Evolutionary conservation across 2,888 invertebrate genomes (phyloP).

Genomic region (Rhimphoctona megacephalus): DNA sequence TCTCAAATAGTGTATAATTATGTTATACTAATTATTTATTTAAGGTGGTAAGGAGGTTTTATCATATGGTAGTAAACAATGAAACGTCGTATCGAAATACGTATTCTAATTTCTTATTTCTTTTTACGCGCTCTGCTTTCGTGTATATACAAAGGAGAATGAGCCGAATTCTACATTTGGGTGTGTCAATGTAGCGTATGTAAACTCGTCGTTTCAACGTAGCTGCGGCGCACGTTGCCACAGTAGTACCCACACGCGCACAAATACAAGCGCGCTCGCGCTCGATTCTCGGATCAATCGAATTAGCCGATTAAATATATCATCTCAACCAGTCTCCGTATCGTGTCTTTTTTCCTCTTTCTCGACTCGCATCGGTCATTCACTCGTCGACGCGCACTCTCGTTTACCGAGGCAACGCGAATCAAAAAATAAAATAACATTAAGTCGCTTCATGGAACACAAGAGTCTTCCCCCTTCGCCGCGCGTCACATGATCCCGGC

Average conservation of each 20-base stretch:
- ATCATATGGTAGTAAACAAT: neutral
- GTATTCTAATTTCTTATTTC: neutral
- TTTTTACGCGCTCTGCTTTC: conserved; percentile 14
- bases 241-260: no score
- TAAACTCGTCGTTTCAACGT: conserved; percentile 43
- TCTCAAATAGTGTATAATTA: conserved; percentile 16
- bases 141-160: conserved; percentile 67
- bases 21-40: neutral
- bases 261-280: conserved; percentile 27
- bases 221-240: no score
- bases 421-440: neutral
- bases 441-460: neutral
- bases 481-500: conserved; percentile 11
- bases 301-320: conserved; percentile 55
- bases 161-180: conserved; percentile 65
- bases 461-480: no score
- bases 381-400: neutral
- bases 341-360: neutral
- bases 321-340: conserved; percentile 30
- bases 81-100: neutral
- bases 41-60: neutral
- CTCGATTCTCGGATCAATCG: conserved; percentile 43
- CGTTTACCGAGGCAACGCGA: neutral
- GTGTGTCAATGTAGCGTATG: conserved; percentile 52
- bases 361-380: neutral